Evolutionary conservation across 2,113 vertebrate genomes (phyloP).

Genomic region (Epinephelus fuscoguttatus): DNA sequence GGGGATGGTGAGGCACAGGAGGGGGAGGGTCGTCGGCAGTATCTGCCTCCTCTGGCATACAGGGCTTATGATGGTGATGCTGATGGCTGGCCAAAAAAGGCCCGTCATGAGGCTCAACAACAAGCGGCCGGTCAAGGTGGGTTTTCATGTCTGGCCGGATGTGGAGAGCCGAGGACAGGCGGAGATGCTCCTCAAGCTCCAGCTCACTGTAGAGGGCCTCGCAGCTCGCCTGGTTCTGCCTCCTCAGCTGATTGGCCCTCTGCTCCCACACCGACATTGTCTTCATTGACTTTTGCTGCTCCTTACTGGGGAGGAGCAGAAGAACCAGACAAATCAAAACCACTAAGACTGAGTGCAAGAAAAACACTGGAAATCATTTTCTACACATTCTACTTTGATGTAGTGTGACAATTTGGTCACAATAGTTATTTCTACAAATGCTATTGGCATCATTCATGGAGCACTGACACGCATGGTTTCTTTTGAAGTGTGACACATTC

Average conservation of each 20-base stretch:
- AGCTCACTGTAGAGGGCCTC: constrained; percentile 93
- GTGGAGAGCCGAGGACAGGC: constrained; percentile 87
- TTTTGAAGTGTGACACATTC: constrained; percentile 18
- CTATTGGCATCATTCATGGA: constrained; percentile 3
- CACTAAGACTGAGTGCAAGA: neutral
- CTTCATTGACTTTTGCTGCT: constrained; percentile 92
- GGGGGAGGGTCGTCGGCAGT: constrained; percentile 16
- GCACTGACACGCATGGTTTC: constrained; percentile 11
- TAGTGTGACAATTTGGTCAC: neutral
- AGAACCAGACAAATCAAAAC: constrained; percentile 22
- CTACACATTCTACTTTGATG: neutral
- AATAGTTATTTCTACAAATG: neutral
- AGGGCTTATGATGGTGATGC: constrained; percentile 70
- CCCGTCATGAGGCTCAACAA: constrained; percentile 87
- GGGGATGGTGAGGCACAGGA: constrained; percentile 62
- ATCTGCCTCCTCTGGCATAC: constrained; percentile 75
- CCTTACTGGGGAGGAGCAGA: constrained; percentile 84
- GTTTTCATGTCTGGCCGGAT: constrained; percentile 94
- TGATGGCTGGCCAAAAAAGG: constrained; percentile 50
- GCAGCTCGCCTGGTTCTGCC: constrained; percentile 92
- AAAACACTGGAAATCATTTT: neutral
- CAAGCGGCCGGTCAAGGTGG: constrained; percentile 92
- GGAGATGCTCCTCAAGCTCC: constrained; percentile 89
- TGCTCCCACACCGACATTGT: constrained; percentile 96
- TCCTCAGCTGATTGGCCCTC: constrained; percentile 91